Evolutionary conservation across 2,113 vertebrate genomes (phyloP), one percentile per base, ranked within the genome.

Genomic region (Phodopus roborovskii): DNA sequence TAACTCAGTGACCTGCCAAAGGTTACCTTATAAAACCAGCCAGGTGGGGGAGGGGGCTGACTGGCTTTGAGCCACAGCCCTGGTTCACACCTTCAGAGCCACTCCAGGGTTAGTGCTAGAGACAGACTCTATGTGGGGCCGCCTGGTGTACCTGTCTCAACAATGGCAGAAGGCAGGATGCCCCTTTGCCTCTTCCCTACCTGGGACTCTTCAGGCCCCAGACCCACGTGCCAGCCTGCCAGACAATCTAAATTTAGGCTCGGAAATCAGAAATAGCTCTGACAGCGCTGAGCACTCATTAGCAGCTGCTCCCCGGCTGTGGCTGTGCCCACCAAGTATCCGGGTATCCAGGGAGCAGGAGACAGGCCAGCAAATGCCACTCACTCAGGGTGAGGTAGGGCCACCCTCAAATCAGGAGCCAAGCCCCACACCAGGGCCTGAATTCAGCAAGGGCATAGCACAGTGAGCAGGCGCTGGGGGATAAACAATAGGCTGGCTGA

Each of bases 231-330:
- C 95, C 96, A 89, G 95, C 97, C 96, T 97, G 97, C 88, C 85
- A 97, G 97, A 96, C 94, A 0, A 53, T 90, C 97, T 98, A 98
- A 97, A 97, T 97, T 97, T 98, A 98, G 97, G 88, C 94, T 95
- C 56, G 0, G 95, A 96, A 96, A 98, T 98, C 97, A 97, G 92
- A 98, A 98, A 97, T 97, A 98, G 92, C 97, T 97, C 94, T 97
- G 97, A 97, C 96, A 96, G 97, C 5, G 1, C 90, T 26, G 90
- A 97, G 91, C 36, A 6, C 97, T 97, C 96, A 97, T 97, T 96
- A 97, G 97, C 97, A 97, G 97, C 97, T 97, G 97, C 84, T 98
- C 88, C 84, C 71, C 8, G 13, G 89, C 92, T 93, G 85, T 58
- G 97, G 95, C 73, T 85, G 90, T 93, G 96, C 94, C 97, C 97